These are phyloP conservation scores for Sphaeridia pumilis DNA, from an alignment of 2,888 invertebrate genomes.

Conservation along the genomic window DNA sequence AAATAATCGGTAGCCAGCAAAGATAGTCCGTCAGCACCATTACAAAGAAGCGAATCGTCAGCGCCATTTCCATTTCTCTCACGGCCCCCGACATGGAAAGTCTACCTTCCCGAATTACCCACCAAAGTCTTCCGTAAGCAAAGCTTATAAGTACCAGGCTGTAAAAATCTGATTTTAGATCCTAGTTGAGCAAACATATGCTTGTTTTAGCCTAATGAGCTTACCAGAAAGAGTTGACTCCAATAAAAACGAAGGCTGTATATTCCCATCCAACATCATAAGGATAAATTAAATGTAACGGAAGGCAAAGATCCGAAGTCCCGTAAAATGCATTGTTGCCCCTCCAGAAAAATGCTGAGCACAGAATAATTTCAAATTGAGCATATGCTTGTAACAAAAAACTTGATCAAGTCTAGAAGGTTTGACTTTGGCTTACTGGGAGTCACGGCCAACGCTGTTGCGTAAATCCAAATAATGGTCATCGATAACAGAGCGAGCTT, in stretches of 20 bases:
- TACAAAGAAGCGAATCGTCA: conserved; percentile 55
- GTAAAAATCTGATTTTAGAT: background rate
- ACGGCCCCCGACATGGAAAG: conserved; percentile 47
- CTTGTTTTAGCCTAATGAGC: conserved; percentile 12
- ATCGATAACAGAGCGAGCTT: conserved; percentile 46
- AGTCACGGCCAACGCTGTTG: conserved; percentile 50
- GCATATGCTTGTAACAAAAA: background rate
- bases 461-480: conserved; percentile 50
- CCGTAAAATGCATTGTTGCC: conserved; percentile 53
- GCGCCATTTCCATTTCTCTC: conserved; percentile 48
- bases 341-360: conserved; percentile 47
- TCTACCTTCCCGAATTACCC: conserved; percentile 52
- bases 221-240: conserved; percentile 51
- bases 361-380: background rate
- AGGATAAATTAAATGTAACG: conserved; percentile 56
- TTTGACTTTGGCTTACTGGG: conserved; percentile 43
- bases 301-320: conserved; percentile 56
- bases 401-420: background rate
- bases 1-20: conserved; percentile 59
- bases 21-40: conserved; percentile 57
- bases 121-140: conserved; percentile 51
- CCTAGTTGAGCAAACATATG: background rate
- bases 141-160: conserved; percentile 49
- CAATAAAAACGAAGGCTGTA: conserved; percentile 56
- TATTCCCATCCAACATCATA: conserved; percentile 58